Evolutionary conservation across 2,888 invertebrate species (phyloP).

Genomic region (Alentia gelatinosa): DNA sequence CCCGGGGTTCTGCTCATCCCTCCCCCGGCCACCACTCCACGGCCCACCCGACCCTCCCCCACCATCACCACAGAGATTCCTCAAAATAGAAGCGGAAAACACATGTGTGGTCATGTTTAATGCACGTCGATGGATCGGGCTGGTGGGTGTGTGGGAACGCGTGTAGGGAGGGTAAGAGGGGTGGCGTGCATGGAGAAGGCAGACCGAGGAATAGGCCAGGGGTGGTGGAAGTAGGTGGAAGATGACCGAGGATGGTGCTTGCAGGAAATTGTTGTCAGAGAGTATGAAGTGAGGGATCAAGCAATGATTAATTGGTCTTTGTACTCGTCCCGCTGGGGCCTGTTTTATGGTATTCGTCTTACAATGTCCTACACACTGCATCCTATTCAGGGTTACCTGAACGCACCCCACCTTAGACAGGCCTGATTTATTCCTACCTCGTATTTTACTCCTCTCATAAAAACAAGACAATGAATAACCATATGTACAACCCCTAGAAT

Average conservation of each 20-base stretch:
- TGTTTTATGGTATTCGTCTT: too few species aligned
- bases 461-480: too few species aligned
- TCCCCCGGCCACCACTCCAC: background rate
- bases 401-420: too few species aligned
- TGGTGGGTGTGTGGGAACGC: background rate
- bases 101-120: background rate
- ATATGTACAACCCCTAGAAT: too few species aligned
- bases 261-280: background rate
- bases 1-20: background rate
- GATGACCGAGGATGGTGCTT: background rate
- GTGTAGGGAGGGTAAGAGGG: background rate
- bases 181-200: background rate
- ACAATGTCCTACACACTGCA: too few species aligned
- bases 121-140: background rate
- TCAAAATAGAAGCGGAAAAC: too few species aligned
- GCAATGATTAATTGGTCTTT: too few species aligned
- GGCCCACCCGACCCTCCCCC: background rate
- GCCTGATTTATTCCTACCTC: too few species aligned
- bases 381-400: too few species aligned
- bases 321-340: too few species aligned
- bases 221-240: background rate
- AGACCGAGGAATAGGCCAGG: background rate
- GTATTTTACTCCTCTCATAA: too few species aligned
- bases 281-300: background rate
- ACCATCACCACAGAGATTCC: background rate